Evolutionary conservation across 2,113 vertebrate genomes (phyloP).

Genomic region (Grammomys surdaster): DNA sequence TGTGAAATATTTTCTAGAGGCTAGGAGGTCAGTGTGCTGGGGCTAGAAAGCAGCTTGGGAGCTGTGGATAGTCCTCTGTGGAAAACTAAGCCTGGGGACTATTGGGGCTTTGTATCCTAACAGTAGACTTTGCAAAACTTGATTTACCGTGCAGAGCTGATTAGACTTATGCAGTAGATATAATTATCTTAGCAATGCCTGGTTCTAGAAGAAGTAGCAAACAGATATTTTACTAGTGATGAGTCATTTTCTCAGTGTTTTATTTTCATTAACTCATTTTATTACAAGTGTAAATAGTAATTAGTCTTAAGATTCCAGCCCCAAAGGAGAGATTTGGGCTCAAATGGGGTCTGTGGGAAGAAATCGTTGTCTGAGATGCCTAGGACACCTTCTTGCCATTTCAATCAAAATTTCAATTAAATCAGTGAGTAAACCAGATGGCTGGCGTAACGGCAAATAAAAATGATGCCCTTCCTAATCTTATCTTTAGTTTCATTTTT

Average conservation of each 20-base stretch:
- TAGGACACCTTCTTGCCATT: not conserved
- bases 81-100: not conserved
- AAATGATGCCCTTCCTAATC: not conserved
- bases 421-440: not conserved
- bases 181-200: not conserved
- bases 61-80: not conserved
- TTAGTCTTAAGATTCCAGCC: constrained; percentile 1
- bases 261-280: not conserved
- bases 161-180: not conserved
- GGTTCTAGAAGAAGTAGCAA: not conserved
- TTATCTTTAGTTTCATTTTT: not conserved
- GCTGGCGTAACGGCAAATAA: not conserved
- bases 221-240: not conserved
- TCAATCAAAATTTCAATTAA: not conserved
- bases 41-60: not conserved
- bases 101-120: not conserved
- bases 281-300: not conserved
- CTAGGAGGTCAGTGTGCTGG: not conserved
- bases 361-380: not conserved
- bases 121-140: not conserved
- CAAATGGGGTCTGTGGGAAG: not conserved
- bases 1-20: not conserved
- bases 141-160: not conserved
- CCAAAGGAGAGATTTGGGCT: not conserved
- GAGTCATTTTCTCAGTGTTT: not conserved